Evolutionary conservation across 2,113 vertebrate species (phyloP).

Genomic region (Apteryx owenii): DNA sequence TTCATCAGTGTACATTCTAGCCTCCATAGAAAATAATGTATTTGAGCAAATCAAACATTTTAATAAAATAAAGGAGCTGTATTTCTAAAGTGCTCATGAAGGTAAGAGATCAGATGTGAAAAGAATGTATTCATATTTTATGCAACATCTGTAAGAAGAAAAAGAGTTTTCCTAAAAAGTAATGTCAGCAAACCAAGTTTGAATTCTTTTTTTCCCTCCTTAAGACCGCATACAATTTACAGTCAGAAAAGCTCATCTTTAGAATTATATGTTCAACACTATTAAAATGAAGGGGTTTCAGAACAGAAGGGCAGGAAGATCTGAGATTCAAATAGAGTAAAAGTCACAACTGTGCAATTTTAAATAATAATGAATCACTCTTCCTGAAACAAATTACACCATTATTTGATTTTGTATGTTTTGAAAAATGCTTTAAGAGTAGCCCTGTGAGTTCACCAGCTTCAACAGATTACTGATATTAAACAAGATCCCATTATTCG

Average conservation of each 20-base stretch:
- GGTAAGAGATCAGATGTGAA: neutral
- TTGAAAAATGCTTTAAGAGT: neutral
- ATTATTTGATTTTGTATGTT: neutral
- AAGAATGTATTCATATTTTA: slow-evolving; percentile 3
- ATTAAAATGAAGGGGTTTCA: neutral
- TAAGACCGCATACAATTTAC: neutral
- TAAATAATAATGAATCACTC: neutral
- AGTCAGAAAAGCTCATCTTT: neutral
- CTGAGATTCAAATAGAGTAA: neutral
- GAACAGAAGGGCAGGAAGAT: neutral
- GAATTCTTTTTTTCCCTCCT: neutral
- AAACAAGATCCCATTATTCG: neutral
- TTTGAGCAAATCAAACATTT: neutral
- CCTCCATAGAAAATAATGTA: neutral
- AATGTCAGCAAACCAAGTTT: neutral
- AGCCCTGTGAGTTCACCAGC: neutral
- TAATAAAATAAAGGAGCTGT: neutral
- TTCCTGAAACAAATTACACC: neutral
- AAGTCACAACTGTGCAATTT: neutral
- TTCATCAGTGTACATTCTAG: neutral
- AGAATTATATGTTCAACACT: neutral
- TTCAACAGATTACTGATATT: neutral
- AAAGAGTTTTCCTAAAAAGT: neutral
- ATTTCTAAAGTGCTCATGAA: neutral
- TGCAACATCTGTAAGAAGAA: neutral